A percentile compares a stretch with the other conserved stretches of the same genome.
These are phyloP conservation scores for Cryptoleucopteryx plumbea DNA, from an alignment of 2,113 vertebrate genomes.

Conservation along the genomic window DNA sequence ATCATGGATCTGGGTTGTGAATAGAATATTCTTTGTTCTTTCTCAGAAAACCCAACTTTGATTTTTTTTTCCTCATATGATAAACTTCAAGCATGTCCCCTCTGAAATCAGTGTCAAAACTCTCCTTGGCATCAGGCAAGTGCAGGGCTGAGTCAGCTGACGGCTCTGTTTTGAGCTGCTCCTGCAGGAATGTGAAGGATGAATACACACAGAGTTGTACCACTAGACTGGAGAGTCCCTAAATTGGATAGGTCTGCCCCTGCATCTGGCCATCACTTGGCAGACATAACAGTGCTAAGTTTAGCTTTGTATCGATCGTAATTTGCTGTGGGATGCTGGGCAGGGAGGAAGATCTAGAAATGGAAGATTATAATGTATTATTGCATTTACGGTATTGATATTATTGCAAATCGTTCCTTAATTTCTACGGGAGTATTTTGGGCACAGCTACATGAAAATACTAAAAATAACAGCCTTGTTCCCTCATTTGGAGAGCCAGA, in stretches of 20 bases:
- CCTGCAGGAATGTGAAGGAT: background rate
- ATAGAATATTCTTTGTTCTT: background rate
- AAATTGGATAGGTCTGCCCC: slow-evolving; percentile 8
- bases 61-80: background rate
- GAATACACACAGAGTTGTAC: background rate
- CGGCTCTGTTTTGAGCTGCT: background rate
- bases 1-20: background rate
- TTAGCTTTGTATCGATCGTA: slow-evolving; percentile 50
- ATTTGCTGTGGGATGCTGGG: slow-evolving; percentile 38
- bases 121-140: background rate
- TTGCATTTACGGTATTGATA: slow-evolving; percentile 52
- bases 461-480: slow-evolving; percentile 3
- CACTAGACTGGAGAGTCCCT: background rate
- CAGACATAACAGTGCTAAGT: slow-evolving; percentile 44
- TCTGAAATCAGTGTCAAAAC: slow-evolving; percentile 3
- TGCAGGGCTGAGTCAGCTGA: background rate
- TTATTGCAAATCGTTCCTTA: slow-evolving; percentile 45
- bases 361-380: slow-evolving; percentile 47
- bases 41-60: background rate
- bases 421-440: slow-evolving; percentile 39
- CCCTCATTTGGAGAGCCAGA: background rate
- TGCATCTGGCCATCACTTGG: background rate
- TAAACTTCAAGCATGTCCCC: background rate
- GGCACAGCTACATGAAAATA: slow-evolving; percentile 12
- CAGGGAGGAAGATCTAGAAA: slow-evolving; percentile 24